Evolutionary conservation across 2,888 invertebrate genomes (phyloP), one percentile per base, ranked within the genome.

Genomic region (Mesoligia furuncula): DNA sequence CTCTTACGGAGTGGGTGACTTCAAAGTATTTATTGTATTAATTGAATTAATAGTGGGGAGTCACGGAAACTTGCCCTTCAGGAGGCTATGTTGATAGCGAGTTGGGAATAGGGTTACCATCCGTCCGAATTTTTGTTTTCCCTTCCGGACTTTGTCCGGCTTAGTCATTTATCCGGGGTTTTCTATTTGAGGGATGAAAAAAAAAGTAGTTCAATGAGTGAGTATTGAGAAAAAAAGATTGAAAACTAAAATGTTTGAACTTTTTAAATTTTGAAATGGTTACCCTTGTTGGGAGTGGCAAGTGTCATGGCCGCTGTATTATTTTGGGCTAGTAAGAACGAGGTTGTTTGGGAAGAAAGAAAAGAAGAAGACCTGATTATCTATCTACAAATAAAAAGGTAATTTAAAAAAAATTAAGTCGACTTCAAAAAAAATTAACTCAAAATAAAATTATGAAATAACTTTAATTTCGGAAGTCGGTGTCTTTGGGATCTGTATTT

Each of bases 1-100:
- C 92, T 93, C 93, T 93, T 93, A 93, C 92, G 84, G 86, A 89
- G 78, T 78, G 90, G 91, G 92, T 92, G 92, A 94, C 93, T 94
- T 89, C 91, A 88, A 91, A 91, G 88, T 95, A 96, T 95, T 96
- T 95, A 96, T 95, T 93, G 94, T 91, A 91, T 89, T 95, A 96
- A 96, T 96, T 96, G 95, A 94, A 95, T 93, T 94, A 95, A 96
- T 94, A 94, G 93, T 86, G 86, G 68, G 74, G 75, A 93, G 96
- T 95, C 96, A 96, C 96, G 96, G 91, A 89, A 93, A 85, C 80
- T 82, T 86, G 61, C 81, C 79, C 64, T 73, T 69, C 57, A 59
- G 76, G 71, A 78, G 24, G 79, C 71, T 36, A 72, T 69, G 17
- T 59, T 31, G 85, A 59, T 51, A 80, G 80, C 75, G 84, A 62